Conservation (phyloP, 2,888 invertebrate species). For the Lottia gigantea region DNA sequence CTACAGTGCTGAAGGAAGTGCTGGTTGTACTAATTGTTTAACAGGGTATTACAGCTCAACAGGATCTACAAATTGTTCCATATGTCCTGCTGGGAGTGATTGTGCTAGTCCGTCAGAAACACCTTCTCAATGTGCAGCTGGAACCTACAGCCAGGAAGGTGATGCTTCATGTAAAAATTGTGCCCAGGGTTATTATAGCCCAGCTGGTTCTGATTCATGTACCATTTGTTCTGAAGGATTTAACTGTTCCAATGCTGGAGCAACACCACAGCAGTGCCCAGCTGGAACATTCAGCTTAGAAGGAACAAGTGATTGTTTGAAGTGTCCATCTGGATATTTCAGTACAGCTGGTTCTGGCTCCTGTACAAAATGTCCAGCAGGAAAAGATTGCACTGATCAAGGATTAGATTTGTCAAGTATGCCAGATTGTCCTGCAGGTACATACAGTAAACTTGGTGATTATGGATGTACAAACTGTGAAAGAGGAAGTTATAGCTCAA, state of each 20-base stretch:
- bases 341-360: slow-evolving; percentile 31
- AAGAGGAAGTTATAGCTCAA: neutral
- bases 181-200: slow-evolving; percentile 39
- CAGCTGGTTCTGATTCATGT: slow-evolving; percentile 29
- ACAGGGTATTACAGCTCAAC: slow-evolving; percentile 44
- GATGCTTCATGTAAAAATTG: slow-evolving; percentile 34
- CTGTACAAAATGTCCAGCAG: slow-evolving; percentile 52
- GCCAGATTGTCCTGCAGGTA: slow-evolving; percentile 28
- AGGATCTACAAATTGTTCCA: slow-evolving; percentile 39
- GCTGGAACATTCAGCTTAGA: slow-evolving; percentile 36
- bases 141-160: slow-evolving; percentile 37
- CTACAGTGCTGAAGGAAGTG: slow-evolving; percentile 50
- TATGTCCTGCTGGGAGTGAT: slow-evolving; percentile 48
- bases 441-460: slow-evolving; percentile 29
- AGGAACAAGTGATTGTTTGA: slow-evolving; percentile 28
- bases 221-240: slow-evolving; percentile 41
- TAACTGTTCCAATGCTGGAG: slow-evolving; percentile 29
- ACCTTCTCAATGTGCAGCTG: slow-evolving; percentile 35
- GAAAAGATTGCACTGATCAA: slow-evolving; percentile 39
- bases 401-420: slow-evolving; percentile 7
- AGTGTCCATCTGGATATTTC: slow-evolving; percentile 38
- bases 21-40: slow-evolving; percentile 44
- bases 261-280: slow-evolving; percentile 26
- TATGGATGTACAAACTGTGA: neutral
- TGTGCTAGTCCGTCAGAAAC: slow-evolving; percentile 34